phyloP scores from a whole-genome alignment of 2,797 vertebrate genomes.

The Sandelia bainsii region DNA sequence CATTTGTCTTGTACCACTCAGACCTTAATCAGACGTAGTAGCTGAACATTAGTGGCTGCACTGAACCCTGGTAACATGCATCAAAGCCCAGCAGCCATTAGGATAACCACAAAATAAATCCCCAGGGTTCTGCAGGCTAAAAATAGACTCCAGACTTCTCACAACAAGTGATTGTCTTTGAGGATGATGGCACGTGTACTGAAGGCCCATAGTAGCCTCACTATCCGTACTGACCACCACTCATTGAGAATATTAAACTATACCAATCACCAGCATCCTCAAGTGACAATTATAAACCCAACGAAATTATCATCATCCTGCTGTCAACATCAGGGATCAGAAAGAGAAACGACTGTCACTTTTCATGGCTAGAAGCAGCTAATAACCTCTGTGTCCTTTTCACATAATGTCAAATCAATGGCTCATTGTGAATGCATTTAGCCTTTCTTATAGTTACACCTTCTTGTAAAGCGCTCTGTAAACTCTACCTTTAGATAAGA shows the following conservation, averaged over 20 bases:
- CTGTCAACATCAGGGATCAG: constrained; percentile 32
- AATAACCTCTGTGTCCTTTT: constrained; percentile 34
- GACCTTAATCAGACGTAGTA: constrained; percentile 27
- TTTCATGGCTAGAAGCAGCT: constrained; percentile 22
- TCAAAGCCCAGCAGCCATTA: constrained; percentile 66
- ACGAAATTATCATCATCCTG: constrained; percentile 18
- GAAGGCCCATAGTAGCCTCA: background rate
- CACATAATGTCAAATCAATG: constrained; percentile 29
- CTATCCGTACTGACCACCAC: background rate
- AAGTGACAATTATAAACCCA: constrained; percentile 23
- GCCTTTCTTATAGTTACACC: background rate
- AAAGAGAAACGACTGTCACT: constrained; percentile 8
- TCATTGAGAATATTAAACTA: constrained; percentile 27
- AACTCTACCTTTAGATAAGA: constrained; percentile 9
- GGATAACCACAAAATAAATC: constrained; percentile 57
- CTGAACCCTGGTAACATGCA: constrained; percentile 54
- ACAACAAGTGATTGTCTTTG: constrained; percentile 52
- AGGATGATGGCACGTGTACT: constrained; percentile 36
- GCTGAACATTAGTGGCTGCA: constrained; percentile 33
- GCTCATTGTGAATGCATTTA: constrained; percentile 11
- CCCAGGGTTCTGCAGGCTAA: constrained; percentile 42
- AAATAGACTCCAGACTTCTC: constrained; percentile 65
- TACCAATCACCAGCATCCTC: constrained; percentile 22
- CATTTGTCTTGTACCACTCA: constrained; percentile 13
- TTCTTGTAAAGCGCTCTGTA: background rate